Base-by-base conservation (phyloP, 2,113 vertebrate genomes). In the Equus przewalskii region DNA sequence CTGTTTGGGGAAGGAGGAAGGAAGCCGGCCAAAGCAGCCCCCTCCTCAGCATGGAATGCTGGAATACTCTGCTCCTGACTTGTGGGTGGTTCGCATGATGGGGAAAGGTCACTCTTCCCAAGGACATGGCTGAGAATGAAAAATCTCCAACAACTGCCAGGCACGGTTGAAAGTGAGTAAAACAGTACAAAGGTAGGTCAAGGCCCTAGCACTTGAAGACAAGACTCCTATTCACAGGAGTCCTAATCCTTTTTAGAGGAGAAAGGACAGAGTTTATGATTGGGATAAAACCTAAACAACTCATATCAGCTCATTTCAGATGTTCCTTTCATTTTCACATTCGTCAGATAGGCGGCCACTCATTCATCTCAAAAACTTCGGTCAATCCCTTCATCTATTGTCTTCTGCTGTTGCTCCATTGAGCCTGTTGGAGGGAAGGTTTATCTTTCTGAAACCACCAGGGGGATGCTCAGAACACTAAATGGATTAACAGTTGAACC, bases 1-100 rank as follows among this genome's bases (percentile, higher is more conserved):
- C 93, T 84, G 88, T 93, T 97, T 91, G 41, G 97, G 97, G 96
- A 95, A 97, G 91, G 70, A 79, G 89, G 91, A 88, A 94, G 94
- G 92, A 94, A 85, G 94, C 84, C 3, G 6, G 72, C 54, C 94
- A 98, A 94, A 51, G 7, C 73, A 97, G 97, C 11, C 72, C 16
- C 60, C 65, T 64, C 85, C 79, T 58, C 30, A 4, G 88, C 76
- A 46, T 4, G 44, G 51, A 91, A 81, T 58, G 36, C 79, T 36
- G 41, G 75, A 36, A 65, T 60, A 13, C 26, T 86, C 79, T 58
- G 41, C 82, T 81, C 69, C 54, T 70, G 70, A 83, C 67, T 56
- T 91, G 64, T 44, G 58, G 58, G 7, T 58, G 51, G 87, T 18
- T 94, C 81, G 24, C 28, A 3, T 5, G 33, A 36, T 18, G 72